A percentile compares a stretch with the other conserved stretches of the same genome.
These are phyloP conservation scores for Melopsittacus undulatus DNA, from an alignment of 2,797 vertebrate species.

Conservation along the genomic window DNA sequence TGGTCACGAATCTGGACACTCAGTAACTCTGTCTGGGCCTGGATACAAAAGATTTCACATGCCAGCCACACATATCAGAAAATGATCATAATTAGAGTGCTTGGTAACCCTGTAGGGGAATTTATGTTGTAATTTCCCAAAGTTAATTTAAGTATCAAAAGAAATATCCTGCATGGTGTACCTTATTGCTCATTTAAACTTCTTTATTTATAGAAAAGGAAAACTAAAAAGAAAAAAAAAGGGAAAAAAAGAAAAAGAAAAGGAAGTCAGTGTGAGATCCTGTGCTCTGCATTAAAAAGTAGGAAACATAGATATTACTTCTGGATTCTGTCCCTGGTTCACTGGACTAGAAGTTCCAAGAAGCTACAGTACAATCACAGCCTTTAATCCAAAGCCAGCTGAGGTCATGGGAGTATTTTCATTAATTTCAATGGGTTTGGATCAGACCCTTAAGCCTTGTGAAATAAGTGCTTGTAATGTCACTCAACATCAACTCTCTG, in stretches of 20 bases:
- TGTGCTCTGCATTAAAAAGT: slow-evolving; percentile 27
- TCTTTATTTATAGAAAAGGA: not conserved
- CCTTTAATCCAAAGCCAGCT: slow-evolving; percentile 37
- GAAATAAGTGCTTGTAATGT: slow-evolving; percentile 22
- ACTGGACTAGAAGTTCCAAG: slow-evolving; percentile 1
- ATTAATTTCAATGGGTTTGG: slow-evolving; percentile 47
- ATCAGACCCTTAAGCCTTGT: slow-evolving; percentile 3
- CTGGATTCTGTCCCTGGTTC: slow-evolving; percentile 4
- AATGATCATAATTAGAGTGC: not conserved
- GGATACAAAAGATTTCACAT: not conserved
- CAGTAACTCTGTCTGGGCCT: not conserved
- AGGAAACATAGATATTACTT: slow-evolving; percentile 10
- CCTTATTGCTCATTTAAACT: not conserved
- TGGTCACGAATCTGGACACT: not conserved
- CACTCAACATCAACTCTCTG: slow-evolving; percentile 8
- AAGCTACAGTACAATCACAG: slow-evolving; percentile 26
- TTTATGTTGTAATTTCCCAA: not conserved
- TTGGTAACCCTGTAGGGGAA: not conserved
- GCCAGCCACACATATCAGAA: not conserved
- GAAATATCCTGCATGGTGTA: not conserved
- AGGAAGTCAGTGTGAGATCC: not conserved
- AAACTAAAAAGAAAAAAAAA: too few relatives aligned
- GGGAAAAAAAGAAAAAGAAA: not conserved
- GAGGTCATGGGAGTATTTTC: slow-evolving; percentile 46
- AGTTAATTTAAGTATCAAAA: not conserved